phyloP scores from a whole-genome alignment of 2,888 invertebrate genomes.

The Alloscopus bannaensis region DNA sequence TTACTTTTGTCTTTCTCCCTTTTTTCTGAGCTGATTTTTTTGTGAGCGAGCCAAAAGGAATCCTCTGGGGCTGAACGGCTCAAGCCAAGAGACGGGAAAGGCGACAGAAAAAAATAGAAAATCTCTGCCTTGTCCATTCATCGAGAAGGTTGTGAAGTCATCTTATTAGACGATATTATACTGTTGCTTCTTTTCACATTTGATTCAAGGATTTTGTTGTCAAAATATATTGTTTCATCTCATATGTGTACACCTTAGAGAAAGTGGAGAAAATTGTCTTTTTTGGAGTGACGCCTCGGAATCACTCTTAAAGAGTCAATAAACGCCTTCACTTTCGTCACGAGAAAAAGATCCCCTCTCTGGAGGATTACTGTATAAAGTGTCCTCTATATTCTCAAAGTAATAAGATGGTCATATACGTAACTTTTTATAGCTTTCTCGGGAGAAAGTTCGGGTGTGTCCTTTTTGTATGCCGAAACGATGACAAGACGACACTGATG shows the following conservation, averaged over 20 bases:
- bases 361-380: conserved; percentile 42
- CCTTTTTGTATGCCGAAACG: conserved; percentile 9
- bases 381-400: conserved; percentile 7
- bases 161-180: conserved; percentile 9
- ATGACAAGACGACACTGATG: conserved; percentile 35
- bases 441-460: conserved; percentile 6
- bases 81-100: conserved; percentile 7
- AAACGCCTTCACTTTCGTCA: conserved; percentile 51
- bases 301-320: conserved; percentile 54
- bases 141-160: neutral
- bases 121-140: conserved; percentile 4
- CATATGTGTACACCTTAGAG: no score
- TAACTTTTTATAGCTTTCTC: conserved; percentile 2
- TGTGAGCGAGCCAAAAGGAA: neutral
- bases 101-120: neutral
- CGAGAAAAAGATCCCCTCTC: conserved; percentile 36
- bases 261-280: conserved; percentile 1
- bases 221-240: no score
- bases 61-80: conserved; percentile 19
- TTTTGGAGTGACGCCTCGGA: conserved; percentile 31
- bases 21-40: neutral
- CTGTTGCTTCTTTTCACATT: conserved; percentile 10
- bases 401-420: neutral
- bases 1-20: neutral
- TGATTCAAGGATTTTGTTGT: no score